A percentile compares a stretch with the other conserved stretches of the same genome.
These are phyloP conservation scores for Lateolabrax maculatus DNA, from an alignment of 2,797 vertebrate species.

Conservation along the genomic window DNA sequence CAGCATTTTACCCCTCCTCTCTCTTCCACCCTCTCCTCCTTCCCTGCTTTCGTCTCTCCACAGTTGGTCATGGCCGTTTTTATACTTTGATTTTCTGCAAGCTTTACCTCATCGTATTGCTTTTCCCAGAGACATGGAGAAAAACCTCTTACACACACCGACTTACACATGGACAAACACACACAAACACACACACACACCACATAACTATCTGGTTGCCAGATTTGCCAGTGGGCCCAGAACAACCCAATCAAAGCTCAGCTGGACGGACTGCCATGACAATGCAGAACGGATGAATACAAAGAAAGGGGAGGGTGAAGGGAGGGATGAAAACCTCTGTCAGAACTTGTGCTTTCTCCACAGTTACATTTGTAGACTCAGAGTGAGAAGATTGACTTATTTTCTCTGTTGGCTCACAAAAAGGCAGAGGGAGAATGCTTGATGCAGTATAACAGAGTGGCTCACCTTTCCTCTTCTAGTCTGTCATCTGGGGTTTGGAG, in stretches of 20 bases:
- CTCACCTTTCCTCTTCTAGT: conserved; percentile 49
- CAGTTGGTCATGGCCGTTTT: conserved; percentile 69
- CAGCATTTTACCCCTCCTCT: conserved; percentile 43
- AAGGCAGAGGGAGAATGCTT: conserved; percentile 28
- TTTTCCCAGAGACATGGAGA: conserved; percentile 59
- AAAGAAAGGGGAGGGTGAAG: conserved; percentile 46
- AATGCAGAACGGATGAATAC: conserved; percentile 70
- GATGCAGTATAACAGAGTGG: conserved; percentile 52
- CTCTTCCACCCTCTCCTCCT: conserved; percentile 20
- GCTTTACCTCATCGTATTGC: conserved; percentile 73
- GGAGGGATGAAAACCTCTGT: conserved; percentile 49
- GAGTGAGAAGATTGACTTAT: conserved; percentile 22
- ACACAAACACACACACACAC: conserved; percentile 25
- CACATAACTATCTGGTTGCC: conserved; percentile 55
- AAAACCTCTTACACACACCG: conserved; percentile 61
- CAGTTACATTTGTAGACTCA: conserved; percentile 46
- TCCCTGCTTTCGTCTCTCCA: conserved; percentile 47
- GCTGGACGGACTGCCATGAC: conserved; percentile 65
- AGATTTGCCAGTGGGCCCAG: conserved; percentile 65
- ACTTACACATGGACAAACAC: conserved; percentile 54
- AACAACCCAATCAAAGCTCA: conserved; percentile 68
- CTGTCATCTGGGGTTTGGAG: conserved; percentile 44
- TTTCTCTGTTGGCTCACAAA: no score
- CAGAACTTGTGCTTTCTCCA: conserved; percentile 48
- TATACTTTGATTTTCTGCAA: conserved; percentile 76